Evolutionary conservation across 2,113 vertebrate species (phyloP).

Genomic region (Gymnobelideus leadbeateri): DNA sequence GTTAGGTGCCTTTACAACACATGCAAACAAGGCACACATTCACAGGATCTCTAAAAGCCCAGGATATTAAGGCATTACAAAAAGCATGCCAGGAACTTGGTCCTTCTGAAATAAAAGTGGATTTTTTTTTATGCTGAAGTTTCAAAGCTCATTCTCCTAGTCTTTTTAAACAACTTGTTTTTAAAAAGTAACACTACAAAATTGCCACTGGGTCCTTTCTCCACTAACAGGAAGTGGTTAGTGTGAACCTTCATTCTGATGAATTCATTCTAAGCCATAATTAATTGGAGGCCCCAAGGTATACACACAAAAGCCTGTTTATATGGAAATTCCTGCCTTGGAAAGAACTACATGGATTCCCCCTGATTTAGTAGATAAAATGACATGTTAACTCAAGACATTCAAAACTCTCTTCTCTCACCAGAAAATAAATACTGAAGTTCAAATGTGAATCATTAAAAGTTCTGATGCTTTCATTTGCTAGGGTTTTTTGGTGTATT

Average conservation of each 20-base stretch:
- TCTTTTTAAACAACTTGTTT: slow-evolving; percentile 67
- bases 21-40: slow-evolving; percentile 62
- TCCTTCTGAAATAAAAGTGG: slow-evolving; percentile 52
- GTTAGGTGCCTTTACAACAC: slow-evolving; percentile 40
- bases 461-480: slow-evolving; percentile 45
- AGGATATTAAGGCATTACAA: slow-evolving; percentile 50
- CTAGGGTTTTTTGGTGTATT: slow-evolving; percentile 25
- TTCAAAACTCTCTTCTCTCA: slow-evolving; percentile 29
- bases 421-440: slow-evolving; percentile 44
- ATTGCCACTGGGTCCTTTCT: slow-evolving; percentile 56
- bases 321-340: slow-evolving; percentile 70
- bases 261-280: slow-evolving; percentile 67
- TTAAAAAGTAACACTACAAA: slow-evolving; percentile 69
- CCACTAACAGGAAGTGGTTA: slow-evolving; percentile 54
- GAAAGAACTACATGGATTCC: slow-evolving; percentile 55
- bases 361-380: slow-evolving; percentile 72
- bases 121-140: slow-evolving; percentile 42
- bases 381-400: slow-evolving; percentile 58
- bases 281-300: slow-evolving; percentile 71
- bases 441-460: slow-evolving; percentile 12
- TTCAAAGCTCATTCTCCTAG: slow-evolving; percentile 46
- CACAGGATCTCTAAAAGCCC: slow-evolving; percentile 64
- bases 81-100: slow-evolving; percentile 58
- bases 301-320: slow-evolving; percentile 70
- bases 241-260: slow-evolving; percentile 55